Percentiles rank a stretch among this genome's conserved stretches.
Conservation (phyloP, 1,140 invertebrate genomes). For the Leptopilina clavipes region DNA sequence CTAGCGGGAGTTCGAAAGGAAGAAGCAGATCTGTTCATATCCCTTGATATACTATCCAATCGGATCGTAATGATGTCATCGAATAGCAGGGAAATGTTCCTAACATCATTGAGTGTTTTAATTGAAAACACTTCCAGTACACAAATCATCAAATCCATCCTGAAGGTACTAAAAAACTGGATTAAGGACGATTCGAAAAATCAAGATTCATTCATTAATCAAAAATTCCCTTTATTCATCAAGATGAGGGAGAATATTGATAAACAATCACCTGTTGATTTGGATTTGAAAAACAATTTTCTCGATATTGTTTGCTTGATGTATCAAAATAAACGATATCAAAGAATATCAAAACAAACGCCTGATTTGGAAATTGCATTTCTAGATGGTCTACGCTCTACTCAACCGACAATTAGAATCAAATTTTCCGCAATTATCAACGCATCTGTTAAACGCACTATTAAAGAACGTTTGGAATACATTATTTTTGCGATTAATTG, state of each 20-base stretch:
- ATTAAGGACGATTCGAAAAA: constrained; percentile 87
- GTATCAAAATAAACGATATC: constrained; percentile 87
- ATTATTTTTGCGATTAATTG: constrained; percentile 97
- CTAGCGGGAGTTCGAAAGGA: constrained; percentile 74
- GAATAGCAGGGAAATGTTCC: constrained; percentile 96
- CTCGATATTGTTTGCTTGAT: constrained; percentile 95
- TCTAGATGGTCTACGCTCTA: constrained; percentile 90
- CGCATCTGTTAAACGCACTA: constrained; percentile 85
- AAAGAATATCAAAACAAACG: constrained; percentile 91
- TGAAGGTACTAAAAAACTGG: constrained; percentile 92
- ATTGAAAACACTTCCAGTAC: constrained; percentile 95
- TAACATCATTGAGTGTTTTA: constrained; percentile 92
- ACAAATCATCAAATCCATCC: constrained; percentile 94
- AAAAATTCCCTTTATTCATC: constrained; percentile 94
- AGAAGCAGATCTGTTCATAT: constrained; percentile 87
- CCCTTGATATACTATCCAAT: constrained; percentile 95
- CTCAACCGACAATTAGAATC: constrained; percentile 89
- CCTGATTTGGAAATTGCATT: constrained; percentile 96
- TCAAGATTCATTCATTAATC: constrained; percentile 85
- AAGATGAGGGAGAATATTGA: constrained; percentile 97
- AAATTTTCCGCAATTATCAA: constrained; percentile 98
- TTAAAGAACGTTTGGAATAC: constrained; percentile 93
- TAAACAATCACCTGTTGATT: constrained; percentile 91
- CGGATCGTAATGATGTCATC: constrained; percentile 94
- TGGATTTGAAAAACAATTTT: constrained; percentile 92